Evolutionary conservation across 2,797 vertebrate species (phyloP).

Genomic region (Danionella dracula): DNA sequence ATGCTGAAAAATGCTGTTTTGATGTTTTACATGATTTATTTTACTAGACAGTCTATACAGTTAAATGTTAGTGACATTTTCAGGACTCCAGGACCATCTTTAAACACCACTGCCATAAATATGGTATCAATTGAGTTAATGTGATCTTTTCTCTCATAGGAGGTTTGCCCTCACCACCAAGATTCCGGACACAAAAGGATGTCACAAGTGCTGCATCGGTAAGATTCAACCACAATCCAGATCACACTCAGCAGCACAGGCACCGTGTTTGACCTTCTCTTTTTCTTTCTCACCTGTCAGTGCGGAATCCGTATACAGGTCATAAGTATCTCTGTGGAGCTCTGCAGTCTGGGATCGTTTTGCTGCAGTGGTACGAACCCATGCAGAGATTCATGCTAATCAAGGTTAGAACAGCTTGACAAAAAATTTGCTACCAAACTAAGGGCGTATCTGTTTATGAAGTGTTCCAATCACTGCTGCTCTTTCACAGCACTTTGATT

Average conservation of each 20-base stretch:
- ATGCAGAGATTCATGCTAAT: constrained; percentile 99
- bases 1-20: no score
- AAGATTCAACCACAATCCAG: not conserved
- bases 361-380: constrained; percentile 98
- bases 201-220: constrained; percentile 99
- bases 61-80: no score
- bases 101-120: no score
- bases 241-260: not conserved
- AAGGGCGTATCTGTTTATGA: not conserved
- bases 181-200: constrained; percentile 98
- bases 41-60: no score
- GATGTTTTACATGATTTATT: no score
- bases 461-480: not conserved
- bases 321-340: constrained; percentile 97
- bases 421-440: not conserved
- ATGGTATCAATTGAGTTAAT: not conserved
- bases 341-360: constrained; percentile 91
- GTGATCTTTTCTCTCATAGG: constrained; percentile 61
- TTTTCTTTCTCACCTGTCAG: constrained; percentile 54
- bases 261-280: not conserved
- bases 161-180: constrained; percentile 95
- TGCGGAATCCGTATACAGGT: constrained; percentile 94
- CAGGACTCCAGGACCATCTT: no score
- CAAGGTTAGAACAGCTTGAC: constrained; percentile 72
- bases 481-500: constrained; percentile 88